Conservation (phyloP, 2,113 vertebrate genomes). For the Centropus unirufus region DNA sequence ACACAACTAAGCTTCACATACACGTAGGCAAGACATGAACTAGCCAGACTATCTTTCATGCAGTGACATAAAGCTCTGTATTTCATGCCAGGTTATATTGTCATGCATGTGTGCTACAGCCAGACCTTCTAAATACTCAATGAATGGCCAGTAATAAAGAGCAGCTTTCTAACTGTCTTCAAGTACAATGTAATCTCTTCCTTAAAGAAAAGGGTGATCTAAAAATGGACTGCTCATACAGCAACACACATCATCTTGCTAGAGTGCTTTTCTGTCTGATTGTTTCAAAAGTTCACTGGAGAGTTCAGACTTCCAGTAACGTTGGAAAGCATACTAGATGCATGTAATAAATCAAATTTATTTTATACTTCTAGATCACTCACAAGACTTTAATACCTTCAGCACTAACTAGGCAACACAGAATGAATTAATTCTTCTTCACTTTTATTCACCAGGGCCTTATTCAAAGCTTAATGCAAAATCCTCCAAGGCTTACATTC, state of each 20-base stretch:
- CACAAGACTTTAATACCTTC: not conserved
- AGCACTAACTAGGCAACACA: not conserved
- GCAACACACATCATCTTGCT: not conserved
- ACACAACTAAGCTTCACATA: fast-evolving
- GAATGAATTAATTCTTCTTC: not conserved
- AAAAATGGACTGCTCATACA: not conserved
- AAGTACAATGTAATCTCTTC: fast-evolving
- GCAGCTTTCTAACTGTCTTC: not conserved
- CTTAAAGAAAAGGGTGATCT: not conserved
- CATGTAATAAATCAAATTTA: not conserved
- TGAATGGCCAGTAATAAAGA: not conserved
- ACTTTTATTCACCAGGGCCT: not conserved
- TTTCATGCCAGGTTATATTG: not conserved
- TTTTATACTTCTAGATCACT: not conserved
- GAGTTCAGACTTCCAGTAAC: not conserved
- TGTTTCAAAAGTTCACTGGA: not conserved
- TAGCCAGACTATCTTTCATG: fast-evolving
- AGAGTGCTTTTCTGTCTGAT: not conserved
- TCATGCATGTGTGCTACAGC: not conserved
- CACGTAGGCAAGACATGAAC: fast-evolving
- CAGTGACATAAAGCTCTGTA: fast-evolving
- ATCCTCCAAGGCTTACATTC: not conserved
- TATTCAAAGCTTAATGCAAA: not conserved
- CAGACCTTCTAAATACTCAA: fast-evolving
- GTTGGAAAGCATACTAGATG: not conserved